phyloP scores from a whole-genome alignment of 2,888 invertebrate species.

The Spatulosminthurus flaviceps region DNA sequence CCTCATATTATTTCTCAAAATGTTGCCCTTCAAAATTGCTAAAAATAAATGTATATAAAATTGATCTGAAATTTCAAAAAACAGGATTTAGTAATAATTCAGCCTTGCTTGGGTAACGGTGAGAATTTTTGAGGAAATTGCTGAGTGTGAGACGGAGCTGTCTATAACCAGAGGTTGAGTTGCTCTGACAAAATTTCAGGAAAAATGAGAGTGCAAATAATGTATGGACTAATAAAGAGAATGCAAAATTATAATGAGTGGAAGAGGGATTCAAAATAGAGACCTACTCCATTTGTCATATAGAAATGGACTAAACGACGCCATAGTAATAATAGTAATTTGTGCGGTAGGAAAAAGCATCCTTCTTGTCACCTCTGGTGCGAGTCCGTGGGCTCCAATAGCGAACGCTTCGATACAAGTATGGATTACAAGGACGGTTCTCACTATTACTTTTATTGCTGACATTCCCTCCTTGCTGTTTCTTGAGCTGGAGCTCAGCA shows the following conservation, averaged over 20 bases:
- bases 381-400: conserved; percentile 56
- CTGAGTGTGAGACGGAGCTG: no score
- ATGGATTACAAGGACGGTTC: conserved; percentile 46
- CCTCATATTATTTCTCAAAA: no score
- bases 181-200: no score
- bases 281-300: background rate
- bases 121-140: no score
- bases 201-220: background rate
- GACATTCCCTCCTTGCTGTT: conserved; percentile 19
- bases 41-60: no score
- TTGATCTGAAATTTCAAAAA: no score
- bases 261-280: conserved; percentile 13
- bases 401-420: conserved; percentile 58
- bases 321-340: conserved; percentile 62
- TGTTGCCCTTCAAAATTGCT: no score
- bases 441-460: conserved; percentile 45
- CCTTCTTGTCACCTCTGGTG: conserved; percentile 59
- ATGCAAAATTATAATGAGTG: background rate
- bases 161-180: no score
- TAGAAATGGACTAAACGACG: conserved; percentile 55
- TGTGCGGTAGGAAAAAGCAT: conserved; percentile 54
- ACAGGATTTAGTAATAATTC: no score
- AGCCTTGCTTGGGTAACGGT: no score
- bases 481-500: conserved; percentile 66
- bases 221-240: background rate